Percentiles rank a stretch among this genome's conserved stretches.
Evolutionary conservation across 1,140 invertebrate genomes (phyloP).

Genomic region (Camponotus pennsylvanicus): DNA sequence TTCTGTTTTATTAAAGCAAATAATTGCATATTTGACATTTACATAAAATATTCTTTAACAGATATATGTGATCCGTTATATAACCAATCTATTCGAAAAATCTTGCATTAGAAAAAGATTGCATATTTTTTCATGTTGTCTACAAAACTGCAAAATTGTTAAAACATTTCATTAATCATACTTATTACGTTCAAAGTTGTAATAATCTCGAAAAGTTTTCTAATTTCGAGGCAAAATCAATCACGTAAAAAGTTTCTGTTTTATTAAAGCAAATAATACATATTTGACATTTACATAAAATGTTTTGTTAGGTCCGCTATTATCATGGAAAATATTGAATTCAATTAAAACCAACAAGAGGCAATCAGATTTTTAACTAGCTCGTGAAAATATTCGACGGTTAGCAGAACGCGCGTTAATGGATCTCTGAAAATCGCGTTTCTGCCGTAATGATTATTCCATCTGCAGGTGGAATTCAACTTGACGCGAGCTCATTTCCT

Average conservation of each 20-base stretch:
- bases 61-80: not conserved
- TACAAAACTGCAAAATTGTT: not conserved
- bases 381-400: not conserved
- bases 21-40: not conserved
- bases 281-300: not conserved
- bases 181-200: not conserved
- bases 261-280: not conserved
- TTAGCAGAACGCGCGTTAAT: constrained; percentile 23
- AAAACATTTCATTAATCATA: not conserved
- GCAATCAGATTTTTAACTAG: not conserved
- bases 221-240: no score
- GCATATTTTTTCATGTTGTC: not conserved
- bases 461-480: constrained; percentile 43
- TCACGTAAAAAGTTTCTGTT: not conserved
- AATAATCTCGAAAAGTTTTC: not conserved
- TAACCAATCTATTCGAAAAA: not conserved
- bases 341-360: not conserved
- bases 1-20: no score
- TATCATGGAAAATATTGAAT: constrained; percentile 3
- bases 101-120: not conserved
- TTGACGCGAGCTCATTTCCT: constrained; percentile 61
- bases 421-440: constrained; percentile 56
- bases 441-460: constrained; percentile 53
- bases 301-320: not conserved
- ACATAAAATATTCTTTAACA: not conserved